phyloP scores from a whole-genome alignment of 92 coral and sea anemone species.

The Paramuricea clavata region DNA sequence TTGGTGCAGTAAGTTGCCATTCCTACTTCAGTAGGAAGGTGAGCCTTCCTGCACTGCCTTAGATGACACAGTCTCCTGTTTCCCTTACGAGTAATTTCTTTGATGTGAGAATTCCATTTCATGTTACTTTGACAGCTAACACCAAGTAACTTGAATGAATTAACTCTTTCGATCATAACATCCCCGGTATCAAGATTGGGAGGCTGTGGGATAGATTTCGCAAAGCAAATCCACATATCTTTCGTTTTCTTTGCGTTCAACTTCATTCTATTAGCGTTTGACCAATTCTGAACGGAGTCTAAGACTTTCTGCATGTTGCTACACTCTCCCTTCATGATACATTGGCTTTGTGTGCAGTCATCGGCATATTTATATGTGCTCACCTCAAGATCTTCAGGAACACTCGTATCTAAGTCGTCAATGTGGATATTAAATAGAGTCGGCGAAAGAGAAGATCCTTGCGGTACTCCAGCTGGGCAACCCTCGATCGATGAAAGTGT shows the following conservation, averaged over 20 bases:
- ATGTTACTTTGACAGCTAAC: slow-evolving; percentile 63
- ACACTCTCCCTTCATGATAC: slow-evolving; percentile 3
- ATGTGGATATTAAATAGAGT: slow-evolving; percentile 44
- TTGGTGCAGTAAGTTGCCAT: slow-evolving; percentile 61
- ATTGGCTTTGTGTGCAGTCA: slow-evolving; percentile 42
- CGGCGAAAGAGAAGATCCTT: too few species aligned
- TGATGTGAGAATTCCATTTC: slow-evolving; percentile 66
- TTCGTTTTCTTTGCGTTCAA: slow-evolving; percentile 41
- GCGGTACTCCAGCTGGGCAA: too few species aligned
- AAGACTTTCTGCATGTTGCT: slow-evolving; percentile 32
- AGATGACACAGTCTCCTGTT: slow-evolving; percentile 47
- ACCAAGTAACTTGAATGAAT: slow-evolving; percentile 55
- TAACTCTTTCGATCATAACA: slow-evolving; percentile 60
- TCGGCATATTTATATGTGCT: slow-evolving; percentile 51
- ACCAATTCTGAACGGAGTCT: slow-evolving; percentile 41
- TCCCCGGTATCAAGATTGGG: slow-evolving; percentile 10
- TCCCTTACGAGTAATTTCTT: slow-evolving; percentile 59
- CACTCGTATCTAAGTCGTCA: slow-evolving; percentile 35
- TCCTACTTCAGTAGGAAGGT: slow-evolving; percentile 64
- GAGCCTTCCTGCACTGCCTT: slow-evolving; percentile 62
- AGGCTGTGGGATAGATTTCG: slow-evolving; percentile 11
- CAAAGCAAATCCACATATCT: slow-evolving; percentile 43
- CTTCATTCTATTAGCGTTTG: slow-evolving; percentile 21
- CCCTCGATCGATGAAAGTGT: too few species aligned
- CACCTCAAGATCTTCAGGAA: slow-evolving; percentile 16